phyloP scores from a whole-genome alignment of 1,140 invertebrate species.

The Zophobas morio region DNA sequence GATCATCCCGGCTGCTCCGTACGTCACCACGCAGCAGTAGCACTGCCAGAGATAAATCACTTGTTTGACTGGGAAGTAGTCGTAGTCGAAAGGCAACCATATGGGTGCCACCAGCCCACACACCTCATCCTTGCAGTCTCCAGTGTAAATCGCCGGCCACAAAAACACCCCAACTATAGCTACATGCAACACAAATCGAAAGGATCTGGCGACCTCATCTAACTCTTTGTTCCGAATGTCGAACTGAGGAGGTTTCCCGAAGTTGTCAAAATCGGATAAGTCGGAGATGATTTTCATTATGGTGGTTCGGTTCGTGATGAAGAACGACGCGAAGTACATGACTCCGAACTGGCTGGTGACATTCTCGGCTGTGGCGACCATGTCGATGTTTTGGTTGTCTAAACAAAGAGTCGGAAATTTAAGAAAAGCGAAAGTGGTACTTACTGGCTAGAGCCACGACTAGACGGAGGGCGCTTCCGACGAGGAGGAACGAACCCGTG shows the following conservation, averaged over 20 bases:
- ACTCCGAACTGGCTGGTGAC: slow-evolving; percentile 6
- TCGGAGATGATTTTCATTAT: background rate
- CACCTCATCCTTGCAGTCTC: background rate
- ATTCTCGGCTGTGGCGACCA: background rate
- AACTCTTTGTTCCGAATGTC: background rate
- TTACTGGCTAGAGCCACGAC: background rate
- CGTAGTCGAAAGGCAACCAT: slow-evolving; percentile 4
- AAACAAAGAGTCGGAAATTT: background rate
- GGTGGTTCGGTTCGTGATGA: background rate
- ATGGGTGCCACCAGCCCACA: background rate
- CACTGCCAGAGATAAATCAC: background rate
- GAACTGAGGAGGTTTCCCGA: background rate
- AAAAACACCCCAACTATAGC: background rate
- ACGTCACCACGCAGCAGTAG: background rate
- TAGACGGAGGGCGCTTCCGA: background rate
- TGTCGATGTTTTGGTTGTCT: background rate
- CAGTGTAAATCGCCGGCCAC: background rate
- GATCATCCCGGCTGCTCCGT: background rate
- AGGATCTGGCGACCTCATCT: background rate
- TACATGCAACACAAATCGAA: background rate
- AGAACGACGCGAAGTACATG: background rate
- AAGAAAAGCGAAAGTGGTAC: background rate
- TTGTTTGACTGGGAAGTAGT: background rate
- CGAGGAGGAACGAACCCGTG: background rate
- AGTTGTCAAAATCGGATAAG: background rate